Evolutionary conservation across 2,797 vertebrate species (phyloP).

Genomic region (Rhinella marina): DNA sequence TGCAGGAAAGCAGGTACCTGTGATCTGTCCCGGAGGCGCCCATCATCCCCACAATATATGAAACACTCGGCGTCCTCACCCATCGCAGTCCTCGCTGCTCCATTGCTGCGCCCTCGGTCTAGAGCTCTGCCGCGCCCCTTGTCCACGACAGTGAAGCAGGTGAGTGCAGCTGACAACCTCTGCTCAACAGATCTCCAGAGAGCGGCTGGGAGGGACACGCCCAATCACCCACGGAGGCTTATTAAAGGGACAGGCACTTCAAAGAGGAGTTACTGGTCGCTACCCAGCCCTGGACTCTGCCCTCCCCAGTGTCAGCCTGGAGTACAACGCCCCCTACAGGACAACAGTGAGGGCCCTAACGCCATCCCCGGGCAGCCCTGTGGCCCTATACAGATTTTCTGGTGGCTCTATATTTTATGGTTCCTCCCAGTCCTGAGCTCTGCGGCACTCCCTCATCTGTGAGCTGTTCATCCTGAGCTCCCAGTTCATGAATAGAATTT

Average conservation of each 20-base stretch:
- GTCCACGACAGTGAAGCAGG: neutral
- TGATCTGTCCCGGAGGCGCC: neutral
- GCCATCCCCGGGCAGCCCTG: too few species aligned
- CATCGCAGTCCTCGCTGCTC: neutral
- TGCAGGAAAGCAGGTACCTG: neutral
- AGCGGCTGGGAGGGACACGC: neutral
- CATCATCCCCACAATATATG: neutral
- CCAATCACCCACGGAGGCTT: neutral
- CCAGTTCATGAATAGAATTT: neutral
- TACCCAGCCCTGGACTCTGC: neutral
- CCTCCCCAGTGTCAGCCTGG: too few species aligned
- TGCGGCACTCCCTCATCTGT: too few species aligned
- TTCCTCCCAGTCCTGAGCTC: too few species aligned
- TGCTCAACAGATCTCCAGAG: neutral
- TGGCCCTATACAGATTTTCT: too few species aligned
- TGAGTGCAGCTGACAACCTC: neutral
- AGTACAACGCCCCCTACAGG: too few species aligned
- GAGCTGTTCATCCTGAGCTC: neutral
- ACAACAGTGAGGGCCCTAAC: too few species aligned
- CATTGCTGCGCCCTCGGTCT: neutral
- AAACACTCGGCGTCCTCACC: neutral
- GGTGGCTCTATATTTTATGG: too few species aligned
- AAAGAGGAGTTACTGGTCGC: neutral
- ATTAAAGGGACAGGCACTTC: conserved; percentile 24
- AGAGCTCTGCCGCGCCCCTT: neutral